Conservation (phyloP, 2,888 invertebrate species). For the Leptura quadrifasciata region DNA sequence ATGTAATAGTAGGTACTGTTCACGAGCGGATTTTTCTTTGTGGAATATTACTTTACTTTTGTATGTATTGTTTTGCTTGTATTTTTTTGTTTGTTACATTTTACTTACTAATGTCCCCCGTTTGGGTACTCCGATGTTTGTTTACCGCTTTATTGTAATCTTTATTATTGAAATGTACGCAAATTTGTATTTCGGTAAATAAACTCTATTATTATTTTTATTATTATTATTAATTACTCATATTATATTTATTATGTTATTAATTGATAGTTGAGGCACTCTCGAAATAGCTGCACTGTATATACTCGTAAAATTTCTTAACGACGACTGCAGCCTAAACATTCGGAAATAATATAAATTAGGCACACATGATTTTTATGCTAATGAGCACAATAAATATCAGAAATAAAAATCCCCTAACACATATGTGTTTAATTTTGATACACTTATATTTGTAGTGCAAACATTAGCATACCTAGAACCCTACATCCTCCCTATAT, state of each 20-base stretch:
- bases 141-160: no score
- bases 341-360: slow-evolving; percentile 32
- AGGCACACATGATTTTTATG: slow-evolving; percentile 34
- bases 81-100: no score
- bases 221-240: no score
- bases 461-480: slow-evolving; percentile 39
- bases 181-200: not conserved
- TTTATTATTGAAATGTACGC: no score
- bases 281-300: not conserved
- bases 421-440: slow-evolving; percentile 59
- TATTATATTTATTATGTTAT: no score
- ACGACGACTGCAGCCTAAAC: slow-evolving; percentile 9
- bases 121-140: no score
- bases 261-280: not conserved
- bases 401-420: slow-evolving; percentile 44
- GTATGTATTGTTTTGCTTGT: no score
- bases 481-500: slow-evolving; percentile 55
- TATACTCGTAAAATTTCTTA: not conserved
- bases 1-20: no score
- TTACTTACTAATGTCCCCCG: no score
- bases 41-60: no score
- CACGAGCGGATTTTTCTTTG: no score
- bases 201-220: no score
- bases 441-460: slow-evolving; percentile 44
- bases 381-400: slow-evolving; percentile 49